A percentile compares a stretch with the other conserved stretches of the same genome.
These are phyloP conservation scores for Eretmocerus hayati DNA, from an alignment of 2,888 invertebrate species.

Conservation along the genomic window DNA sequence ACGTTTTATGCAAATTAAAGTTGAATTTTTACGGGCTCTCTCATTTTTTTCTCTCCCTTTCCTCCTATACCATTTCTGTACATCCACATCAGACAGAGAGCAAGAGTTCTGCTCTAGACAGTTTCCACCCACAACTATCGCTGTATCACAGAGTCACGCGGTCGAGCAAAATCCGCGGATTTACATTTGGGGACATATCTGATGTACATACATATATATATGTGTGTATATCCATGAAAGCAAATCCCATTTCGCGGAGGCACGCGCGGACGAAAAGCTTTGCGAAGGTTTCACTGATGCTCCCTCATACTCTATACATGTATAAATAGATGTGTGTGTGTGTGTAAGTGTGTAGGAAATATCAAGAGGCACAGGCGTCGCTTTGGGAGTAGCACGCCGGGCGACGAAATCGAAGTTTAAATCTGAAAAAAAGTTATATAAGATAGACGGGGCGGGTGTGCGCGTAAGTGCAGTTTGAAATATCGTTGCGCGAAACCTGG, in stretches of 20 bases:
- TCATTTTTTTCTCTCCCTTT: too few species aligned
- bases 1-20: constrained; percentile 12
- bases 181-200: too few species aligned
- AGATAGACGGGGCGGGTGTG: background rate
- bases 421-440: constrained; percentile 15
- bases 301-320: too few species aligned
- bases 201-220: background rate
- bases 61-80: too few species aligned
- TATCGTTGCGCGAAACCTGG: background rate
- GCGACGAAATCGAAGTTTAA: constrained; percentile 10
- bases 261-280: too few species aligned
- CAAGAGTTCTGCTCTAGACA: constrained; percentile 4
- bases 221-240: background rate
- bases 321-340: too few species aligned
- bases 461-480: constrained; percentile 9
- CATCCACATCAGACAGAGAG: background rate
- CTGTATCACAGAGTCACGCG: background rate
- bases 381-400: background rate
- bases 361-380: too few species aligned
- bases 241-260: background rate
- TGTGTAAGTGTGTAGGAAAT: too few species aligned
- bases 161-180: background rate
- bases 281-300: too few species aligned
- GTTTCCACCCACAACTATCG: background rate
- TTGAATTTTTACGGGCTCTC: constrained; percentile 10